Evolutionary conservation across 2,888 invertebrate genomes (phyloP).

Genomic region (Yponomeuta evonymella): DNA sequence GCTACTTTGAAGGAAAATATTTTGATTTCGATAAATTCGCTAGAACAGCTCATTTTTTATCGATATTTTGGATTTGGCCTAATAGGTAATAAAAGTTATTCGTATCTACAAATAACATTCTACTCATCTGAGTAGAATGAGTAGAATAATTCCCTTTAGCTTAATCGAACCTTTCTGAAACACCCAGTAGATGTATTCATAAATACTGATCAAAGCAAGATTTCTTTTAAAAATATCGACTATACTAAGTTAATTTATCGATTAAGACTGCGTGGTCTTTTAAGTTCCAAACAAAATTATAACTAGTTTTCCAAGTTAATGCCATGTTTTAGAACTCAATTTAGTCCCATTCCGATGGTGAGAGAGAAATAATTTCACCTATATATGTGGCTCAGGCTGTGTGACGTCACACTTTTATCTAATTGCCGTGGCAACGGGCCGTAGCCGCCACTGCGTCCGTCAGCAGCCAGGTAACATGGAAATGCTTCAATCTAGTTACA

Average conservation of each 20-base stretch:
- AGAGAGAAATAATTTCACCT: background rate
- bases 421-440: constrained; percentile 44
- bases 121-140: too few relatives aligned
- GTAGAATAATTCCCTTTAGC: too few relatives aligned
- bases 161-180: too few relatives aligned
- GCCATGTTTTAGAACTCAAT: background rate
- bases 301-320: background rate
- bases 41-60: too few relatives aligned
- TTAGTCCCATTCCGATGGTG: background rate
- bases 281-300: background rate
- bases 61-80: too few relatives aligned
- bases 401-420: constrained; percentile 62
- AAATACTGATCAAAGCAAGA: too few relatives aligned
- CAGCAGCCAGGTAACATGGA: constrained; percentile 15
- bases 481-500: constrained; percentile 48
- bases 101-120: too few relatives aligned
- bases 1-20: too few relatives aligned
- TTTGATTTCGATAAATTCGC: too few relatives aligned
- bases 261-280: background rate
- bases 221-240: too few relatives aligned
- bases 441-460: background rate
- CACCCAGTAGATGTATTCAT: too few relatives aligned
- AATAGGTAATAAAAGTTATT: too few relatives aligned
- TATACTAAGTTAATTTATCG: background rate
- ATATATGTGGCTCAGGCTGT: background rate